phyloP scores from a whole-genome alignment of 2,113 vertebrate species.

The Eudyptes chrysolophus region DNA sequence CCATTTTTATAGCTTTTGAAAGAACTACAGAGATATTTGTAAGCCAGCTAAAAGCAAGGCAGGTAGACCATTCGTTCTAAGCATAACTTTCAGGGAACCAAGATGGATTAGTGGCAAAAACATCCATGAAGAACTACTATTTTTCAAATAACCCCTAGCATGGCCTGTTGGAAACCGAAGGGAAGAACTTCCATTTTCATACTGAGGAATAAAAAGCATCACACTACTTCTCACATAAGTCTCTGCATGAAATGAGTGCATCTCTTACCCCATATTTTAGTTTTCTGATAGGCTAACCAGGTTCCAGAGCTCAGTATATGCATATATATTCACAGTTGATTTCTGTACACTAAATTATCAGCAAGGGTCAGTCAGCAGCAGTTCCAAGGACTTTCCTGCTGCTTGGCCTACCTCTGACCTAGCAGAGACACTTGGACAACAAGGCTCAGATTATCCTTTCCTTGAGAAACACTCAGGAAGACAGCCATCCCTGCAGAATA shows the following conservation, averaged over 20 bases:
- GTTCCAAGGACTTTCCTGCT: not conserved
- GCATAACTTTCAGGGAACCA: not conserved
- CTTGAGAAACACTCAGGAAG: not conserved
- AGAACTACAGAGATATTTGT: not conserved
- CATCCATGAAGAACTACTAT: accelerated
- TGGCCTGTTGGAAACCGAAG: not conserved
- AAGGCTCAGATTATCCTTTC: not conserved
- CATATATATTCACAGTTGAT: not conserved
- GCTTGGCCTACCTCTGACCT: not conserved
- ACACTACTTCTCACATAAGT: not conserved
- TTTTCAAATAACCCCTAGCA: not conserved
- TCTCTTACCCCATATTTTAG: not conserved
- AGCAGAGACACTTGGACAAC: not conserved
- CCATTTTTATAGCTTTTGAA: not conserved
- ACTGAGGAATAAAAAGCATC: not conserved
- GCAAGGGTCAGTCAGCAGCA: not conserved
- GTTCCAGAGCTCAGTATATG: not conserved
- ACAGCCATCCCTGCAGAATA: not conserved
- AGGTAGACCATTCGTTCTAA: not conserved
- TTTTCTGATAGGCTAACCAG: not conserved
- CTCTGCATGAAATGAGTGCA: not conserved
- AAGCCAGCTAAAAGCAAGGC: not conserved
- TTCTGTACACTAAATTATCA: not conserved
- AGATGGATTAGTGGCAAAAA: not conserved
- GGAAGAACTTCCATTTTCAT: not conserved